phyloP scores from a whole-genome alignment of 2,888 invertebrate species.

The Sarcophaga caerulescens region DNA sequence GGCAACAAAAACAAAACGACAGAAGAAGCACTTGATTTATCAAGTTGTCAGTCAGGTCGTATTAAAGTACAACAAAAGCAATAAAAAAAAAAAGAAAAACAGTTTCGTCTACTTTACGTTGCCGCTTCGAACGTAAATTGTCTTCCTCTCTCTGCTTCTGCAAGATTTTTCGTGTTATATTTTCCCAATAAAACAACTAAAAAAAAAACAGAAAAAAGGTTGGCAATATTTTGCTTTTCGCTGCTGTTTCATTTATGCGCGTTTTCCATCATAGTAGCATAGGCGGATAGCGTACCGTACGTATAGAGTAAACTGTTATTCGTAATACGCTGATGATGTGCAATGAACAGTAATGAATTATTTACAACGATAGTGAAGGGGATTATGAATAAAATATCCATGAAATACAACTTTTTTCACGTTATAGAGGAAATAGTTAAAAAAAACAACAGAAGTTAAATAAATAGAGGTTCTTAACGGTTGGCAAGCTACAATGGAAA shows the following conservation, averaged over 20 bases:
- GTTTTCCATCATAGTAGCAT: background rate
- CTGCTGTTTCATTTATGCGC: background rate
- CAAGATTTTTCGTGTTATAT: background rate
- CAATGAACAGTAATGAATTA: background rate
- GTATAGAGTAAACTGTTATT: too few species aligned
- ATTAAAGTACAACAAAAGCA: background rate
- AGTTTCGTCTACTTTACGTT: background rate
- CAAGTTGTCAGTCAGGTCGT: conserved; percentile 8
- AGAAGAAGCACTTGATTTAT: conserved; percentile 26
- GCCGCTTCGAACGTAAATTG: background rate
- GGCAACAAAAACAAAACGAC: background rate
- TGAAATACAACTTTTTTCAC: background rate
- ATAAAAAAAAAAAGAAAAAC: background rate
- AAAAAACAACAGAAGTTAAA: background rate
- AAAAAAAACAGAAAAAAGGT: background rate
- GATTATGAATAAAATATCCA: background rate
- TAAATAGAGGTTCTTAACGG: background rate
- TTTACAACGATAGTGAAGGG: background rate
- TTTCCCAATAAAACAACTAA: background rate
- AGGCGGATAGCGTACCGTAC: background rate
- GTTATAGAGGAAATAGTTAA: background rate
- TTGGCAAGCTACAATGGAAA: background rate
- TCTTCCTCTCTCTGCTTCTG: background rate
- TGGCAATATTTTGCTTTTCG: background rate
- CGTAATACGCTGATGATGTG: background rate